phyloP scores from a whole-genome alignment of 2,113 vertebrate species.

The Nanorana parkeri region DNA sequence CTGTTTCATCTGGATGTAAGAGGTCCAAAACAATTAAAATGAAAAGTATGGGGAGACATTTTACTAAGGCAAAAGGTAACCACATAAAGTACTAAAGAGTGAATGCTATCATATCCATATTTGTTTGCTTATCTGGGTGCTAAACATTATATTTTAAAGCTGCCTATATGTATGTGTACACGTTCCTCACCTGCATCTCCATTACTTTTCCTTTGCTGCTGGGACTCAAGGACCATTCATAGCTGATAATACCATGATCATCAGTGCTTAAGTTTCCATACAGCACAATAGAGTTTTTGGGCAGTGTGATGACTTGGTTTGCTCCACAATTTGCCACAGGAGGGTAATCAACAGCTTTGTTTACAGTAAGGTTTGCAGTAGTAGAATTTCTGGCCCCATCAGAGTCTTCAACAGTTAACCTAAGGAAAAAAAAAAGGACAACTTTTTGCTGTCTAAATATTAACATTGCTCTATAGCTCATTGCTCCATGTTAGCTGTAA shows the following conservation, averaged over 20 bases:
- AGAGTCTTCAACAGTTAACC: constrained; percentile 92
- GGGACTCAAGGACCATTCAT: constrained; percentile 95
- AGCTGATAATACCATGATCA: constrained; percentile 90
- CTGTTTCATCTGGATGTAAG: too few species aligned
- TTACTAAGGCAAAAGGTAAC: too few species aligned
- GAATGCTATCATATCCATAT: too few species aligned
- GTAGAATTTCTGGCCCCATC: constrained; percentile 88
- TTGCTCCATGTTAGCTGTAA: too few species aligned
- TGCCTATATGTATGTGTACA: too few species aligned
- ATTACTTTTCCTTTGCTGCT: constrained; percentile 96
- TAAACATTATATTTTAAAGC: too few species aligned
- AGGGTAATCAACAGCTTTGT: constrained; percentile 93
- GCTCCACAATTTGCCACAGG: constrained; percentile 92
- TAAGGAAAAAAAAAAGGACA: constrained; percentile 59
- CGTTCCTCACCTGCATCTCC: constrained; percentile 93
- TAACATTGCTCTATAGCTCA: too few species aligned
- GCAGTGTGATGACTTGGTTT: constrained; percentile 94
- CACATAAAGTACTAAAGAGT: too few species aligned
- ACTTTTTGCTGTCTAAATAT: neutral
- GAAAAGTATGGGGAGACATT: too few species aligned
- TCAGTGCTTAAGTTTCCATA: constrained; percentile 93
- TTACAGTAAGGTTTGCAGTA: constrained; percentile 87
- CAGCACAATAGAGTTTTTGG: constrained; percentile 90
- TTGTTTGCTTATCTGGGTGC: too few species aligned
- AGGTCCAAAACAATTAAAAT: too few species aligned